Evolutionary conservation across 2,797 vertebrate species (phyloP), one percentile per base, ranked within the genome.

Genomic region (Allobates femoralis): DNA sequence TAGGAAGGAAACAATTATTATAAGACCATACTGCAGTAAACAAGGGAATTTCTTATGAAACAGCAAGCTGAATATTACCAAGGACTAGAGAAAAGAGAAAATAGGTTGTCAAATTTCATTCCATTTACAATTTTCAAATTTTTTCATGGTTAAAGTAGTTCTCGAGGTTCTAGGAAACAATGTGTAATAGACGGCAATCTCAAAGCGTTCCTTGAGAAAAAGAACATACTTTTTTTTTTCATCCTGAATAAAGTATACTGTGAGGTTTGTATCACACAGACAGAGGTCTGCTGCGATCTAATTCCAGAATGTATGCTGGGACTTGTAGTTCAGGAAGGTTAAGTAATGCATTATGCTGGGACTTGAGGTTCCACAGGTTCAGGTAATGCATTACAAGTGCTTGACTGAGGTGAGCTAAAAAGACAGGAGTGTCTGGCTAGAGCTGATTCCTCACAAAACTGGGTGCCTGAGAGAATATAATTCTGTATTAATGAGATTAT

Each of bases 31-130:
- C 14, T 41, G 58, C 14, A 21, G 50, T 30, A 30, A 75, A 55
- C 41, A 55, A 55, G 0, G 76, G 21, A n/a, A 7, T n/a, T 79
- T 58, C 21, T 58, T 58, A 60, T 37, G 16, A 76, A 53, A 30
- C 11, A 30, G 50, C 10, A 75, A 21, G 18, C 6, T 28, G 6
- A 75, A 28, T 28, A 30, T 53, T 75, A n/a, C 32, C 26, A 32
- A 69, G 23, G 34, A 41, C 3, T 21, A 11, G 5, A 8, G 3
- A 18, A 53, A 53, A 51, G 15, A 69, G 21, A 34, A 46, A 75
- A 75, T 28, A 28, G 67, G 32, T 69, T 51, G 46, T 75, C 73
- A 75, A 75, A 75, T 51, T 28, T 53, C 46, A 75, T 51, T 75
- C 46, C 15, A 28, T 75, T 53, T 75, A 21, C 67, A 69, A 37